Percentiles rank a stretch among this genome's conserved stretches.
phyloP scores from a whole-genome alignment of 2,797 vertebrate genomes.

The Protosalanx chinensis region DNA sequence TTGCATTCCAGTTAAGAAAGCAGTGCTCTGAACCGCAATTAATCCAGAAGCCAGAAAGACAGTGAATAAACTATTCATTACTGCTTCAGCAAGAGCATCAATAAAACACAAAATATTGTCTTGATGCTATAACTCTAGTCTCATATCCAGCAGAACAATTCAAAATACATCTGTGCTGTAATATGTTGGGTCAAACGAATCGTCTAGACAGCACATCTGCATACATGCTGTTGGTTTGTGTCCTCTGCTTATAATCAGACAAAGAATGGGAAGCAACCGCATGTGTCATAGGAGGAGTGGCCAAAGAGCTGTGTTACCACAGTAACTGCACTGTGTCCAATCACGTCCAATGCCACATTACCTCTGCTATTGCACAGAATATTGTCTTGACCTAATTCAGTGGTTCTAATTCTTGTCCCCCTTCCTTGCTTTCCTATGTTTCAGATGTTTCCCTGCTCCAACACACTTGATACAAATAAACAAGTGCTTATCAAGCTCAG shows the following conservation, averaged over 20 bases:
- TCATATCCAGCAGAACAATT: constrained; percentile 45
- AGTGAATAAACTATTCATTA: constrained; percentile 15
- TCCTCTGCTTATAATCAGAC: constrained; percentile 36
- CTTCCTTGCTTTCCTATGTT: too few relatives aligned
- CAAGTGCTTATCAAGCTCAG: too few relatives aligned
- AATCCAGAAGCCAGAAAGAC: not conserved
- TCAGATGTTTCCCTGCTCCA: too few relatives aligned
- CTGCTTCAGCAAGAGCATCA: not conserved
- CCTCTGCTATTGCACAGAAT: constrained; percentile 44
- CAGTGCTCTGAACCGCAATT: not conserved
- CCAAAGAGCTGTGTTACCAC: constrained; percentile 26
- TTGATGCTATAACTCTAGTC: constrained; percentile 17
- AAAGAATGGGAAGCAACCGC: constrained; percentile 41
- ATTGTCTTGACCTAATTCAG: constrained; percentile 39
- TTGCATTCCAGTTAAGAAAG: not conserved
- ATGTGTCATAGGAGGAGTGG: constrained; percentile 22
- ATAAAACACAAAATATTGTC: constrained; percentile 19
- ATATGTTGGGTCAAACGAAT: constrained; percentile 38
- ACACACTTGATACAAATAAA: too few relatives aligned
- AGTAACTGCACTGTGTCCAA: constrained; percentile 31
- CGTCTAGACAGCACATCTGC: constrained; percentile 43
- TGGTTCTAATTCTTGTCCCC: too few relatives aligned
- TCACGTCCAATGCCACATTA: constrained; percentile 30
- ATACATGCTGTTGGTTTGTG: constrained; percentile 37
- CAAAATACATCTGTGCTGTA: constrained; percentile 58